These are phyloP conservation scores for Metallyticus violacea DNA, from an alignment of 2,888 invertebrate genomes.

Conservation along the genomic window DNA sequence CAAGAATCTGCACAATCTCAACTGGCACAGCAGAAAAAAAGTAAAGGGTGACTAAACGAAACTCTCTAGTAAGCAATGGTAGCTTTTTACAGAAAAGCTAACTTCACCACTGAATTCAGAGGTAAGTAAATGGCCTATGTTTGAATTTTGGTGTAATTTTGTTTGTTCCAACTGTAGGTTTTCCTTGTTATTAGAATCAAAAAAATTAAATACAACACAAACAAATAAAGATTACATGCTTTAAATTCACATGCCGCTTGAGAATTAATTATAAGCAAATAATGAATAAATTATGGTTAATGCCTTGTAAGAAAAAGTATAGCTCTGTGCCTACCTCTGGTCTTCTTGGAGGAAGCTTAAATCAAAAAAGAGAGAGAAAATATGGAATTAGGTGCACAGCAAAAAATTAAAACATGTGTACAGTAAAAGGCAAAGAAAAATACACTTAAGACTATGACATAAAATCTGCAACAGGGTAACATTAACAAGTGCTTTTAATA, in stretches of 20 bases:
- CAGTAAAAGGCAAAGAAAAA: conserved; percentile 26
- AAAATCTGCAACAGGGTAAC: not conserved
- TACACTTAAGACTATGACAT: not conserved
- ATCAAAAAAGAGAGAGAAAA: conserved; percentile 33
- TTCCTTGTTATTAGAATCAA: too few species aligned
- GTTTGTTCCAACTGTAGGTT: too few species aligned
- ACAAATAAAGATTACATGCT: too few species aligned
- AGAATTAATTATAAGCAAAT: not conserved
- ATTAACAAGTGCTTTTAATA: not conserved
- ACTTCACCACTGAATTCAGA: too few species aligned
- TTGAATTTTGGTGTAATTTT: too few species aligned
- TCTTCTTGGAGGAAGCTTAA: conserved; percentile 81
- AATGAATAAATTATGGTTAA: not conserved
- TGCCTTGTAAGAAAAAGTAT: not conserved
- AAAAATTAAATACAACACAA: too few species aligned
- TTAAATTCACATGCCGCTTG: not conserved
- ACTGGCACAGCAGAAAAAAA: too few species aligned
- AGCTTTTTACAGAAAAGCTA: too few species aligned
- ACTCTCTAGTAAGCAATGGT: too few species aligned
- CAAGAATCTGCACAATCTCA: too few species aligned
- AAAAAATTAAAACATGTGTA: conserved; percentile 30
- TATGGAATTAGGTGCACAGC: conserved; percentile 33
- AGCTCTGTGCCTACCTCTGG: conserved; percentile 73
- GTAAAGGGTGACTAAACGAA: too few species aligned
- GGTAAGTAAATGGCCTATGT: too few species aligned